Evolutionary conservation across 1,140 invertebrate species (phyloP), one percentile per base, ranked within the genome.

Genomic region (Diabrotica virgifera): DNA sequence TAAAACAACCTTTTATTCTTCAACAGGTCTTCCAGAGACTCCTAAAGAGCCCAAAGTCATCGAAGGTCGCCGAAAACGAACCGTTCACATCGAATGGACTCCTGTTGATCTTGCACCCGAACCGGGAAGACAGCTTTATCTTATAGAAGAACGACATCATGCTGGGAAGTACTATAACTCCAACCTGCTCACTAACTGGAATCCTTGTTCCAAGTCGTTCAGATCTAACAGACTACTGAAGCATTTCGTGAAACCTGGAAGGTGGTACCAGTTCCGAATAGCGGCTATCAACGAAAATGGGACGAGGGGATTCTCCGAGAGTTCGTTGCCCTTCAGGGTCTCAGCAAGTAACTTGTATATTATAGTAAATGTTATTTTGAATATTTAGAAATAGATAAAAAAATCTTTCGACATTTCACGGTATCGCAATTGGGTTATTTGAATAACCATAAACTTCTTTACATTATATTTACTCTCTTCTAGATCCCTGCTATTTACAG

Each of bases 201-300:
- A 79, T 1, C 77, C 80, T 35, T 79, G 80, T 40, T 76, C 78
- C 5, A 65, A 67, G 38, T 67, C 76, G 10, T 40, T 37, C 6
- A 74, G 83, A 62, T 80, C 82, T 0, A 83, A 82, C 65, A 82
- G 83, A 7, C 82, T 83, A 3, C 79, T 89, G 8, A 82, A 82
- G 11, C 81, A 82, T 59, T 72, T 83, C 40, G 75, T 90, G 53
- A 86, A 85, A 70, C 87, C 87, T 0, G 90, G 89, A 12, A 83
- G 86, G 12, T 91, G 89, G 89, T 92, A 92, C 76, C 85, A 90
- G 72, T 89, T 91, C 71, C 82, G 90, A 36, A 86, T 91, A 3
- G 89, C 89, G 0, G 86, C 89, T 2, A 84, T 92, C 0, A 90
- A 87, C 74, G 82, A 82, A 1, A 83, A 86, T 64, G 90, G 90